Evolutionary conservation across 37 sponge, comb jelly and placozoan species (phyloP), one percentile per base, ranked within the genome.

Genomic region (Tethya wilhelma): DNA sequence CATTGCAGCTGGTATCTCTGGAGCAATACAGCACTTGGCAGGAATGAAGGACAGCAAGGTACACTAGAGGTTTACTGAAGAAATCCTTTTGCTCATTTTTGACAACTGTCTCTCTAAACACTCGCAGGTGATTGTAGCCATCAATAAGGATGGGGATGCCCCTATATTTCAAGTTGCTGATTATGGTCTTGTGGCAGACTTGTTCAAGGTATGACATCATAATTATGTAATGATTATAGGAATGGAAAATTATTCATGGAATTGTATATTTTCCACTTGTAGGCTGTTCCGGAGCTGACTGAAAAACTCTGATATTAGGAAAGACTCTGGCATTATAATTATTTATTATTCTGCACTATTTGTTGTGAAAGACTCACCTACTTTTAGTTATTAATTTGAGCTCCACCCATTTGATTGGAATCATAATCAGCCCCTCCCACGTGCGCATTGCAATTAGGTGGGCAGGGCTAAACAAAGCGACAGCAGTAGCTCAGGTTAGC

Each of bases 1-100:
- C 64, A 96, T 99, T 71, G 99, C 99, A 39, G 99, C 96, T 33
- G 99, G 99, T 25, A 99, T 99, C 29, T 99, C 99, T 2, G 99
- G 99, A 65, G 99, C 99, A 32, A 99, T 99, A 38, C 99, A 99
- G 64, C 99, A 99, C 56, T 80, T 99, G 53, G 99, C 99, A 63
- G 99, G 99, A 11, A 99, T 99, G 99, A 99, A 99, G 73, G 99
- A 99, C 85, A 99, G 99, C 74, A 99, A 99, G 87, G 95, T 93
- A 49, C 33, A 69, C 44, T 6, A 60, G 26, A 25, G 28, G 6
- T 12, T n/a, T n/a, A n/a, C n/a, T n/a, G n/a, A n/a, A n/a, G n/a
- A n/a, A n/a, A n/a, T n/a, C 53, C 14, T 49, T 49, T 19, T 49
- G 9, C 14, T 49, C 14, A 49, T 49, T 49, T 9, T 14, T 49